phyloP scores from a whole-genome alignment of 2,888 invertebrate genomes.

The Entomobrya proxima region DNA sequence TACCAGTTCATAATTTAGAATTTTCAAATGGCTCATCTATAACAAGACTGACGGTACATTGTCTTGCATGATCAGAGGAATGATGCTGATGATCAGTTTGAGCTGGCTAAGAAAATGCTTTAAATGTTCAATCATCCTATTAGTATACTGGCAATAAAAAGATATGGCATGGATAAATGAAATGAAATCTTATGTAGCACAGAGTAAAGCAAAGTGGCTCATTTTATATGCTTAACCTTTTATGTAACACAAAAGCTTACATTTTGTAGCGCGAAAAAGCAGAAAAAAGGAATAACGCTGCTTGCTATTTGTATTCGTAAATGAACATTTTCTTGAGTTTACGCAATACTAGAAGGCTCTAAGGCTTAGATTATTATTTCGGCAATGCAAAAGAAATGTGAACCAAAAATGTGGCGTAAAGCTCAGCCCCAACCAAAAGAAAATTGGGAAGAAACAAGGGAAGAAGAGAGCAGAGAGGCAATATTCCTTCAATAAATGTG shows the following conservation, averaged over 20 bases:
- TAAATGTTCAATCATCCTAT: slow-evolving; percentile 63
- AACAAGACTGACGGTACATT: neutral
- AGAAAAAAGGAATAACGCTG: neutral
- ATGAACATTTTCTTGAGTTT: slow-evolving; percentile 5
- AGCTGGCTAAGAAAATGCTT: slow-evolving; percentile 10
- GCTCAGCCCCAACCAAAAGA: neutral
- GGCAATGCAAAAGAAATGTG: neutral
- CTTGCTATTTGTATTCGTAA: slow-evolving; percentile 10
- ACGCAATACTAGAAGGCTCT: neutral
- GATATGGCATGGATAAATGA: neutral
- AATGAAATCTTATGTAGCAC: neutral
- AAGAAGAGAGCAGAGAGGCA: slow-evolving; percentile 29
- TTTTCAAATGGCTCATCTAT: slow-evolving; percentile 22
- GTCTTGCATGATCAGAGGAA: neutral
- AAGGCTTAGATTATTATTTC: neutral
- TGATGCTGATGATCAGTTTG: slow-evolving; percentile 8
- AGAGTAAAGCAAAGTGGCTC: no score
- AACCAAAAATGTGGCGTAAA: neutral
- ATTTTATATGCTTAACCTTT: no score
- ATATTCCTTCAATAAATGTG: slow-evolving; percentile 66
- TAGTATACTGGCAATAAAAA: slow-evolving; percentile 60
- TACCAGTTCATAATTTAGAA: slow-evolving; percentile 49
- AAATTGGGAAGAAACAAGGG: slow-evolving; percentile 17
- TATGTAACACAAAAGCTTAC: neutral
- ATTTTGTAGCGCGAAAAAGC: neutral